Evolutionary conservation across 2,113 vertebrate species (phyloP).

Genomic region (Phylloscopus whistleri): DNA sequence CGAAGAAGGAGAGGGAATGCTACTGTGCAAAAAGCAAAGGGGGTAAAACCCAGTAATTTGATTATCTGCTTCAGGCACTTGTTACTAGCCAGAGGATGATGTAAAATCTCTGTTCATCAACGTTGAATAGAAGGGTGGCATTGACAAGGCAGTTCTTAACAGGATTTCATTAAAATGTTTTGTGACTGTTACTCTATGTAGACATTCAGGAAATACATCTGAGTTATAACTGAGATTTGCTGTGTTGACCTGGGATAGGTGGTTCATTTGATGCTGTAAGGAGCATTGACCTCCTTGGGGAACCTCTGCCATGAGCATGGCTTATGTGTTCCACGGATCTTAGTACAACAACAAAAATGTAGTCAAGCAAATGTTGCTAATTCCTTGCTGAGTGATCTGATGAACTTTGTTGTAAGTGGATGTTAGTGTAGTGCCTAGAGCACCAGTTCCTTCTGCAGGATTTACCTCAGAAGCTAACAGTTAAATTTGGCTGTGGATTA

Average conservation of each 20-base stretch:
- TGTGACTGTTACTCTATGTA: background rate
- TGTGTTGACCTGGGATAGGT: background rate
- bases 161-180: background rate
- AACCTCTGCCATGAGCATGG: background rate
- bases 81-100: background rate
- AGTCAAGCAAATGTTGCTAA: background rate
- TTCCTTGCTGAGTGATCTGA: background rate
- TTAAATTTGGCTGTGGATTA: background rate
- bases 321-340: background rate
- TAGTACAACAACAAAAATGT: background rate
- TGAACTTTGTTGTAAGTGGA: background rate
- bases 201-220: background rate
- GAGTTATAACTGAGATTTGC: background rate
- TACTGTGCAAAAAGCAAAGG: background rate
- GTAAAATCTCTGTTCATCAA: background rate
- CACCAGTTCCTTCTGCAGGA: background rate
- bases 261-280: background rate
- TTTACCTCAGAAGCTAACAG: background rate
- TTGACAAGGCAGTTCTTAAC: background rate
- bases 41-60: background rate
- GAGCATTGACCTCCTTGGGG: background rate
- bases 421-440: background rate
- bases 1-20: background rate
- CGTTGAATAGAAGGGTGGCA: background rate
- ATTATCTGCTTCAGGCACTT: background rate